A percentile compares a stretch with the other conserved stretches of the same genome.
Evolutionary conservation across 2,888 invertebrate genomes (phyloP).

Genomic region (Stenodema calcarata): DNA sequence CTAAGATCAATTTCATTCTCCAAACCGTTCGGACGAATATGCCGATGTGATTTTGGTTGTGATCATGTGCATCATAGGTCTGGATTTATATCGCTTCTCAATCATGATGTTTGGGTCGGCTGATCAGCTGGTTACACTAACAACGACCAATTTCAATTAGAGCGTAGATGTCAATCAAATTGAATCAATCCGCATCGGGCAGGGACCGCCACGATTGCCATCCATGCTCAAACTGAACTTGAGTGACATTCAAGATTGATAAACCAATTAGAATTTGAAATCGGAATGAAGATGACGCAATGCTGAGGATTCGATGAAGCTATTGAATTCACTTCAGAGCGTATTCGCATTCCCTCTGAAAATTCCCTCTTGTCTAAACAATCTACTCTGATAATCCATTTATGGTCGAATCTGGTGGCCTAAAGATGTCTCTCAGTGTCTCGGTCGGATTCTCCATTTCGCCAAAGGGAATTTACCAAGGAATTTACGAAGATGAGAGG

Average conservation of each 20-base stretch:
- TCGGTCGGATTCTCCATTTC: not conserved
- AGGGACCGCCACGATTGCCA: too few species aligned
- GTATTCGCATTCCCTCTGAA: not conserved
- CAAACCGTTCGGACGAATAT: too few species aligned
- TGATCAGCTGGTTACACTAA: too few species aligned
- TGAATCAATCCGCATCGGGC: too few species aligned
- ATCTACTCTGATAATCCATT: not conserved
- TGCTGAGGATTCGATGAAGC: not conserved
- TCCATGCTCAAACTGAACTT: too few species aligned
- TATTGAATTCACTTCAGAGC: not conserved
- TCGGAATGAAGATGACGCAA: not conserved
- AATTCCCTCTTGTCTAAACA: not conserved
- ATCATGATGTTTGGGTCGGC: too few species aligned
- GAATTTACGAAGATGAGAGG: not conserved
- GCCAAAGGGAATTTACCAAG: not conserved
- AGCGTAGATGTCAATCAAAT: too few species aligned
- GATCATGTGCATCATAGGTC: too few species aligned
- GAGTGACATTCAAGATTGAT: not conserved
- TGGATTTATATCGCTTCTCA: too few species aligned
- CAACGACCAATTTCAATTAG: too few species aligned
- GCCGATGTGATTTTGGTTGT: too few species aligned
- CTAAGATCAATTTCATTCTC: too few species aligned
- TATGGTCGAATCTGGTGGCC: not conserved
- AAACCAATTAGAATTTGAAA: not conserved
- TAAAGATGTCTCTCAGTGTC: not conserved